Percentiles rank a stretch among this genome's conserved stretches.
phyloP scores from a whole-genome alignment of 1,140 invertebrate species.

The Trichonephila clavipes region DNA sequence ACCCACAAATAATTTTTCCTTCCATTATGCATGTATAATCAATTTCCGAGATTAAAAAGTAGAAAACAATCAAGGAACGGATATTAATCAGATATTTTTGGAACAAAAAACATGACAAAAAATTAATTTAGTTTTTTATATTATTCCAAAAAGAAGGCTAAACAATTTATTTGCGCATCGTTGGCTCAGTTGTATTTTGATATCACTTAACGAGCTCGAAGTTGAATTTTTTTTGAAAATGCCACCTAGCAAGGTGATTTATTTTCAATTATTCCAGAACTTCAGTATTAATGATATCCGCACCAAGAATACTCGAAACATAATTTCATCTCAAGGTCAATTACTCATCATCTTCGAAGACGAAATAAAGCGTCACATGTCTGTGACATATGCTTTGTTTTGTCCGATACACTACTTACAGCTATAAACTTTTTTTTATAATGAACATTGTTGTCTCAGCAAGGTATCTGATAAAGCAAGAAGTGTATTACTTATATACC shows the following conservation, averaged over 20 bases:
- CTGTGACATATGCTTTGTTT: not conserved
- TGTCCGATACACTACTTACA: not conserved
- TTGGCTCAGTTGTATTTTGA: conserved; percentile 11
- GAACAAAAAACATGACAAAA: not conserved
- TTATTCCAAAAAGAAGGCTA: not conserved
- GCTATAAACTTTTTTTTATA: not conserved
- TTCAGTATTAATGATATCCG: not conserved
- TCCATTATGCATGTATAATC: too few species aligned
- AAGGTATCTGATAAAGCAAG: not conserved
- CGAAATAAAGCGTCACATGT: not conserved
- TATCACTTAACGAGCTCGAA: not conserved
- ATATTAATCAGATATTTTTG: not conserved
- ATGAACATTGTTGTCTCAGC: not conserved
- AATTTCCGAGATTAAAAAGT: too few species aligned
- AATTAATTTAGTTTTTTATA: not conserved
- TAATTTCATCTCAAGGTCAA: not conserved
- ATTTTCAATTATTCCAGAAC: not conserved
- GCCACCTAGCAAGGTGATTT: not conserved
- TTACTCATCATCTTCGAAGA: not conserved
- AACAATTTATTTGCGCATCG: not conserved
- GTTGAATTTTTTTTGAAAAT: not conserved
- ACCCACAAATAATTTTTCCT: too few species aligned
- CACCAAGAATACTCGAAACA: not conserved
- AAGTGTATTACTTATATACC: not conserved
- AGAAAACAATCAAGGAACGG: too few species aligned